Base-by-base conservation (phyloP, 1,140 invertebrate genomes). In the Drosophila tani region DNA sequence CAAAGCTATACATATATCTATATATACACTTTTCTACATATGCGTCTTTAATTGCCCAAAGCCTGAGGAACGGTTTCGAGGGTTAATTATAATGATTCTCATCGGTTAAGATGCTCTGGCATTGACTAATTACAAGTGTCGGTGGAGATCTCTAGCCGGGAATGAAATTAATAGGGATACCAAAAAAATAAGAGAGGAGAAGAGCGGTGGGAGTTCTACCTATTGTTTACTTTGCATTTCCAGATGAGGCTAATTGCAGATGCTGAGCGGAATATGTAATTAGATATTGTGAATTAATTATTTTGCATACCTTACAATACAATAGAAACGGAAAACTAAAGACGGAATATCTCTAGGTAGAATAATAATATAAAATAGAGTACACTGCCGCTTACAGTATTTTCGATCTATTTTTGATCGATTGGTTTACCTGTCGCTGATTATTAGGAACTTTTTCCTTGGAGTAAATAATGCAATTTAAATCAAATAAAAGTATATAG, bases 31-130 rank as follows among this genome's bases (percentile, higher is more conserved):
- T 53, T 19, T 50, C 17, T 40, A 38, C 35, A 35, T 62, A 45
- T 75, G 43, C 29, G 64, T 46, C 24, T 59, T 79, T 59, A 79
- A 60, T 64, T 69, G 45, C 47, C 56, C 45, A 62, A 64, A 66
- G 67, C 59, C 46, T 46, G 35, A 59, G 68, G 73, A 38, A 63
- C 60, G 53, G 69, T 81, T 88, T 75, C 47, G 84, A 88, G 85
- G 84, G 84, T 87, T 82, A 87, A 84, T 88, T 88, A 78, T 84
- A 84, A 90, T 71, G 77, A 64, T 68, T 70, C 56, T 59, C 51
- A 71, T 74, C 69, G 59, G 51, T 68, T 81, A 65, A 78, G 50
- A 71, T 62, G 45, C 69, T 49, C 38, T 38, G 53, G 45, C 67
- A 73, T 60, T 74, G 68, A 74, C 68, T 74, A 73, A 73, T 73